Evolutionary conservation across 2,888 invertebrate genomes (phyloP), one percentile per base, ranked within the genome.

Genomic region (Exephanes ischioxanthus): DNA sequence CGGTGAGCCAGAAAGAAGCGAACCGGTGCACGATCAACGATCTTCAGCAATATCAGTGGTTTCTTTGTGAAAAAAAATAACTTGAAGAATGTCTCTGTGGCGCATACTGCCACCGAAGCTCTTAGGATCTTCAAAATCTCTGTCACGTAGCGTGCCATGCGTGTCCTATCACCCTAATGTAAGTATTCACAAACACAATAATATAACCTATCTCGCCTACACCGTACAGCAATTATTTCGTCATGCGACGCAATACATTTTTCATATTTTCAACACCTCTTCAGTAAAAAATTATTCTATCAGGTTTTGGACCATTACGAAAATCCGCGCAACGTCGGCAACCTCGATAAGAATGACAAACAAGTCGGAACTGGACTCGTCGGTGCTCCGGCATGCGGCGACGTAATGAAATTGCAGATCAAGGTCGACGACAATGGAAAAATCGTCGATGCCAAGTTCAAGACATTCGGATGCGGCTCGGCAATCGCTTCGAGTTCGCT

Each of bases 351-450:
- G 94, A 97, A 97, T 92, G 98, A 99, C 91, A 96, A 96, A 86
- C 97, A 95, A 90, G 99, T 99, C 45, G 99, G 99, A 0, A 99
- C 99, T 2, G 99, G 99, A 0, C 95, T 99, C 6, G 99, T 99
- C 14, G 99, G 99, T 30, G 99, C 99, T 4, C 99, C 99, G 2
- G 99, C 99, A 22, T 99, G 99, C 94, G 99, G 99, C 73, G 99
- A 99, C 95, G 99, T 99, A 33, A 99, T 99, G 99, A 99, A 99
- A 94, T 95, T 99, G 80, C 99, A 99, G 94, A 98, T 99, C 88
- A 96, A 97, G 94, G 97, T 99, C 63, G 99, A 99, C 92, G 98
- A 98, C 0, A 95, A 98, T 94, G 99, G 99, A 68, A 99, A 98
- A 94, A 99, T 99, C 83, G 95, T 98, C 90, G 99, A 99, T 94